Percentiles rank a stretch among this genome's conserved stretches.
Evolutionary conservation across 2,797 vertebrate species (phyloP).

Genomic region (Phyllotis vaccarum): DNA sequence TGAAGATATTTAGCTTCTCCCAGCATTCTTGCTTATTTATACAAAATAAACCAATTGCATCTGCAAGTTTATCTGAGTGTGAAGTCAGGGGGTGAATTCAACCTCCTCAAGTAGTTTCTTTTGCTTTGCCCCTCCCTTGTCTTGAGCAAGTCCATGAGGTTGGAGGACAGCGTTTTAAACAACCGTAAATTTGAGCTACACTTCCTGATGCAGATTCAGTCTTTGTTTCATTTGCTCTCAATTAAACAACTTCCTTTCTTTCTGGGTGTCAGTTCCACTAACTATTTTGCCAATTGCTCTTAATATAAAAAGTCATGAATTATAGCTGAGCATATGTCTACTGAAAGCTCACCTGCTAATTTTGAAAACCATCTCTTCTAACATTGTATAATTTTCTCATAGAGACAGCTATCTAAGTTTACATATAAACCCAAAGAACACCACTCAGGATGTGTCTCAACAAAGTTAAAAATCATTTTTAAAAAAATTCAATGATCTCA

Average conservation of each 20-base stretch:
- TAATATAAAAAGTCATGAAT: conserved; percentile 53
- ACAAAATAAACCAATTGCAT: conserved; percentile 84
- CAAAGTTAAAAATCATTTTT: neutral
- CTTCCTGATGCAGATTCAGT: conserved; percentile 13
- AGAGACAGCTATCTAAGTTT: neutral
- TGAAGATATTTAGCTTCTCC: conserved; percentile 87
- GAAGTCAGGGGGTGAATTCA: conserved; percentile 78
- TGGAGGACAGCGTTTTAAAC: conserved; percentile 3
- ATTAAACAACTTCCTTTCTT: conserved; percentile 49
- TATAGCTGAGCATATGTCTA: neutral
- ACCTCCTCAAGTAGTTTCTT: conserved; percentile 47
- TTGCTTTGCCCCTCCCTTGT: neutral
- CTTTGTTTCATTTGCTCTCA: neutral
- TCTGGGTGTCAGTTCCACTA: conserved; percentile 46
- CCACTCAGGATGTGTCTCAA: neutral
- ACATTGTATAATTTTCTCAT: neutral
- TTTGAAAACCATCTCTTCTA: neutral
- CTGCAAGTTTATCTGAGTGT: conserved; percentile 82
- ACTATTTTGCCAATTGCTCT: conserved; percentile 42
- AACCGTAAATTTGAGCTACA: conserved; percentile 20
- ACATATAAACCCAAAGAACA: neutral
- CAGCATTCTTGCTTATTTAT: conserved; percentile 86
- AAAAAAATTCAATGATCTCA: neutral
- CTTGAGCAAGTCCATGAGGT: neutral
- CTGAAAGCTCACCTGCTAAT: conserved; percentile 50